Base-by-base conservation (phyloP, 92 coral and sea anemone species). In the Meandrina meandrites region DNA sequence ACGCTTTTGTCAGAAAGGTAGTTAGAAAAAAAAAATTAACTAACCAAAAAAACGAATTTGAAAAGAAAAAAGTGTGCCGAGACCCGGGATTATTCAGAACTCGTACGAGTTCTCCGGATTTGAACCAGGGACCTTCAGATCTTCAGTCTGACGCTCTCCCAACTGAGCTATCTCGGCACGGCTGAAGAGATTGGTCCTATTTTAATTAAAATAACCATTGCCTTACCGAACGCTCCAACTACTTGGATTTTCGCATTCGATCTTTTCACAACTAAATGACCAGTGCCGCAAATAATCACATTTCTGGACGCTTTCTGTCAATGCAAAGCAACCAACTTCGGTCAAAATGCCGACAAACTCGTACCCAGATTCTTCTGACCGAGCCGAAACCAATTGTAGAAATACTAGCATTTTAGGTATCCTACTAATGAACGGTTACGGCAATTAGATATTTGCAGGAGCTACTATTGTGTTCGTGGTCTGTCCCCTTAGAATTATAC, bases 91-190 rank as follows among this genome's bases (percentile, higher is more conserved):
- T 93, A 72, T 93, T 93, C 96, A 93, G 96, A 87, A 89, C 77
- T 91, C 96, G 86, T 86, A 73, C 85, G 96, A 93, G 80, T 90
- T 86, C 96, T 93, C 94, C 94, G 93, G 96, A 86, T 67, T 95
- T 95, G 96, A 95, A 95, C 98, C 98, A 95, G 95, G 98, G 96
- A 95, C 95, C 96, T 95, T 95, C 98, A 95, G 98, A 95, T 95
- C 96, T 95, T 95, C 96, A 95, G 96, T 95, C 98, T 95, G 96
- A 93, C 98, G 98, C 96, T 95, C 98, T 95, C 98, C 98, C 98
- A 95, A 95, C 98, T 95, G 98, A 95, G 96, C 98, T 95, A 95
- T 90, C 93, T 91, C 98, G 98, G 98, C 98, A 91, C 13, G 0
- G 11, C 16, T 34, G 47, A 14, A 16, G n/a, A 4, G 9, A 3